Evolutionary conservation across 2,797 vertebrate species (phyloP).

Genomic region (Carcharodon carcharias): DNA sequence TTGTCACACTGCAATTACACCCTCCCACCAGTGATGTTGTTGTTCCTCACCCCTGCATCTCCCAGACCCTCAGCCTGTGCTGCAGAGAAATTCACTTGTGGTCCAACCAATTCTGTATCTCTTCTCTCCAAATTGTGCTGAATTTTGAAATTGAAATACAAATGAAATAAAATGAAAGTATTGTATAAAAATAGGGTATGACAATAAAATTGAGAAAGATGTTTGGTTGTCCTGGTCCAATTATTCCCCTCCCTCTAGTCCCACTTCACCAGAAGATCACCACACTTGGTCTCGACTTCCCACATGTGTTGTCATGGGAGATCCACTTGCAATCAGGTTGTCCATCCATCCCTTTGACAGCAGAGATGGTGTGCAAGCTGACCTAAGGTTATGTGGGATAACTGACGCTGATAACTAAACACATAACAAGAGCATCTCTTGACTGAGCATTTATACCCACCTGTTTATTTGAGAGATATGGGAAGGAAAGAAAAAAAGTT

Average conservation of each 20-base stretch:
- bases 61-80: neutral
- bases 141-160: neutral
- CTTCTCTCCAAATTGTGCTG: neutral
- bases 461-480: neutral
- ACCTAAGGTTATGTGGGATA: neutral
- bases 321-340: neutral
- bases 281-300: neutral
- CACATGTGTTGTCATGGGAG: neutral
- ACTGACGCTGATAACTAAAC: neutral
- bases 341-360: neutral
- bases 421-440: neutral
- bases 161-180: neutral
- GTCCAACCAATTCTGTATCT: neutral
- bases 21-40: neutral
- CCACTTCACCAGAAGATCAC: neutral
- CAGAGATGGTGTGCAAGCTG: neutral
- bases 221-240: neutral
- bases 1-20: neutral
- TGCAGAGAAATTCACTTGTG: neutral
- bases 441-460: neutral
- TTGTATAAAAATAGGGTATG: neutral
- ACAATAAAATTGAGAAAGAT: neutral
- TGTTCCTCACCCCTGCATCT: neutral
- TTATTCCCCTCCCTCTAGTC: neutral
- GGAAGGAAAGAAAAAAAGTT: neutral